phyloP scores from a whole-genome alignment of 2,888 invertebrate species.

The Heliconius sara region DNA sequence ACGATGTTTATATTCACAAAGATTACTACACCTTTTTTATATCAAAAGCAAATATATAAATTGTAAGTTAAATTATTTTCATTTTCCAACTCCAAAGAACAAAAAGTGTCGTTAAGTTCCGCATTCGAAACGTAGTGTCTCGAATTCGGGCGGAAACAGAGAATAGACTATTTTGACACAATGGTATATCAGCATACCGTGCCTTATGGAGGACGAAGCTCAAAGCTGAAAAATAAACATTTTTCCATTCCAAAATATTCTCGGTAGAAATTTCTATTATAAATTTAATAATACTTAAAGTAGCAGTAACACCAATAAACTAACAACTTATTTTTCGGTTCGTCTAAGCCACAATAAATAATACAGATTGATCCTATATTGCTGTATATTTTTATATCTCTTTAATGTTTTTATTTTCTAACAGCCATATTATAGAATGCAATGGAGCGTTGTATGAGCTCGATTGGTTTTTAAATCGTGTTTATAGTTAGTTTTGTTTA shows the following conservation, averaged over 20 bases:
- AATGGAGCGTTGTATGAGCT: slow-evolving; percentile 22
- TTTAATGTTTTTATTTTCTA: slow-evolving; percentile 29
- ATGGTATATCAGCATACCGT: too few relatives aligned
- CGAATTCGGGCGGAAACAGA: too few relatives aligned
- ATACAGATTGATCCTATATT: slow-evolving; percentile 14
- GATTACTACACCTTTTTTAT: too few relatives aligned
- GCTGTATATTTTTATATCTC: slow-evolving; percentile 5
- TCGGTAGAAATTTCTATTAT: not conserved
- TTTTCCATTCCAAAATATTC: too few relatives aligned
- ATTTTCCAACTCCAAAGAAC: not conserved
- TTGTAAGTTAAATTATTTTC: not conserved
- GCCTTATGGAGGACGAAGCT: too few relatives aligned
- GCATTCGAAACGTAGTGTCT: too few relatives aligned
- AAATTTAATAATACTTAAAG: not conserved
- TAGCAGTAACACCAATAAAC: not conserved
- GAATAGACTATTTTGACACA: too few relatives aligned
- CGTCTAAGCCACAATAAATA: slow-evolving; percentile 6
- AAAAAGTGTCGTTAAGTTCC: not conserved
- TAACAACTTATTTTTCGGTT: slow-evolving; percentile 17
- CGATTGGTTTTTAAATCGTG: slow-evolving; percentile 24
- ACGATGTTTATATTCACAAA: too few relatives aligned
- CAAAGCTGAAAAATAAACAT: too few relatives aligned
- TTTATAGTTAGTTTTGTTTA: slow-evolving; percentile 13
- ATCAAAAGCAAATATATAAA: too few relatives aligned
- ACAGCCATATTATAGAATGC: slow-evolving; percentile 23